Conservation (phyloP, 2,113 vertebrate genomes). For the Rana temporaria region DNA sequence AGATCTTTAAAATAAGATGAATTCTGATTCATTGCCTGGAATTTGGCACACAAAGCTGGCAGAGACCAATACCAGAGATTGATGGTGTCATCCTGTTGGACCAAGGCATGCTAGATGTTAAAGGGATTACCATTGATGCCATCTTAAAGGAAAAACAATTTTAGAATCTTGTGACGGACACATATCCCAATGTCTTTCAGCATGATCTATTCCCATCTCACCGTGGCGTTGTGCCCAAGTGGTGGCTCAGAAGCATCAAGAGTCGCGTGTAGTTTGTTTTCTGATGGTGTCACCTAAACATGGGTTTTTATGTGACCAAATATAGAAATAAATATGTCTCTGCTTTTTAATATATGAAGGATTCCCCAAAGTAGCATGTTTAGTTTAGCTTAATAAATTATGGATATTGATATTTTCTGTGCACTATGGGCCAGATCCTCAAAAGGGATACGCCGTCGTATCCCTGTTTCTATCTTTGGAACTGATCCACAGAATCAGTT, state of each 20-base stretch:
- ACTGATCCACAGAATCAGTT: no score
- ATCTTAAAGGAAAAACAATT: constrained; percentile 2
- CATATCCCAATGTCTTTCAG: background rate
- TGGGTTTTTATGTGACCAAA: no score
- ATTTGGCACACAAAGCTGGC: constrained; percentile 23
- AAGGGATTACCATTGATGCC: constrained; percentile 28
- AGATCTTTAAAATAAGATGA: constrained; percentile 11
- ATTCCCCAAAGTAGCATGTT: no score
- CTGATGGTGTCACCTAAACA: no score
- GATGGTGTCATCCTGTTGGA: constrained; percentile 17
- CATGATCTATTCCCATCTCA: background rate
- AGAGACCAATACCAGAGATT: constrained; percentile 18
- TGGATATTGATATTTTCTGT: no score
- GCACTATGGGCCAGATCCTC: no score
- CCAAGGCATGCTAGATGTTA: constrained; percentile 16
- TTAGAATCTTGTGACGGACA: constrained; percentile 19
- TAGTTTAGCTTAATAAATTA: no score
- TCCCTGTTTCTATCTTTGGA: no score
- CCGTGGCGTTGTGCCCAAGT: background rate
- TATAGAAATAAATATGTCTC: no score
- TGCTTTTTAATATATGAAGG: no score
- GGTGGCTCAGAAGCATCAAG: background rate
- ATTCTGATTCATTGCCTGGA: constrained; percentile 14
- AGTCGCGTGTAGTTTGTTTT: background rate
- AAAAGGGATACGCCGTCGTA: no score